Base-by-base conservation (phyloP, 1,140 invertebrate species). In the Melanaphis sacchari region DNA sequence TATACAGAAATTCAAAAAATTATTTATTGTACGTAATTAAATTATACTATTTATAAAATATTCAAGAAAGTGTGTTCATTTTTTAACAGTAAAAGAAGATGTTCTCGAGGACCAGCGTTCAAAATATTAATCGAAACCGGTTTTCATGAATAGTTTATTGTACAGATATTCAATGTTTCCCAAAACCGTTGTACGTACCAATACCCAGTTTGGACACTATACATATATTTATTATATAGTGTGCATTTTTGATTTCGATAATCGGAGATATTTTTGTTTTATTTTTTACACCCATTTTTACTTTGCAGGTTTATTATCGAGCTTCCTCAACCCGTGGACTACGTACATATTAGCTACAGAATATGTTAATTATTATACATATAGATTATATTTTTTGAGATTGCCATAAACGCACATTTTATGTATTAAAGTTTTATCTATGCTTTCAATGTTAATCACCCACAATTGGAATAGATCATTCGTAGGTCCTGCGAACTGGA, bases 121-220 rank as follows among this genome's bases (percentile, higher is more conserved):
- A 85, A 85, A 85, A 85, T 85, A 18, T 43, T 31, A 40, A 43
- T 11, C 38, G 31, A 85, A 43, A 85, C 84, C 84, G 84, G 84
- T 85, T 85, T 85, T 43, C 7, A 43, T 85, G 41, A 43, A 43
- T 43, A 85, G 40, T 46, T 85, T n/a, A n/a, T 43, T 43, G 9
- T 41, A 43, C 8, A 43, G 9, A 85, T 43, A 85, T 85, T 41
- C 84, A 85, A 85, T 85, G 84, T 85, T n/a, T 85, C 84, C 84
- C 84, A 85, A 85, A 85, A 40, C 38, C 40, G 31, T 9, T 43
- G 41, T 15, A 85, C n/a, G n/a, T n/a, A 49, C 46, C 46, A 15
- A 4, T n/a, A 66, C 31, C 15, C 11, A 31, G 59, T 66, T 18
- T 21, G 15, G 15, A 49, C 15, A 18, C 31, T 66, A 31, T 66